Base-by-base conservation (phyloP, 2,797 vertebrate genomes). In the Gallirallus australis region DNA sequence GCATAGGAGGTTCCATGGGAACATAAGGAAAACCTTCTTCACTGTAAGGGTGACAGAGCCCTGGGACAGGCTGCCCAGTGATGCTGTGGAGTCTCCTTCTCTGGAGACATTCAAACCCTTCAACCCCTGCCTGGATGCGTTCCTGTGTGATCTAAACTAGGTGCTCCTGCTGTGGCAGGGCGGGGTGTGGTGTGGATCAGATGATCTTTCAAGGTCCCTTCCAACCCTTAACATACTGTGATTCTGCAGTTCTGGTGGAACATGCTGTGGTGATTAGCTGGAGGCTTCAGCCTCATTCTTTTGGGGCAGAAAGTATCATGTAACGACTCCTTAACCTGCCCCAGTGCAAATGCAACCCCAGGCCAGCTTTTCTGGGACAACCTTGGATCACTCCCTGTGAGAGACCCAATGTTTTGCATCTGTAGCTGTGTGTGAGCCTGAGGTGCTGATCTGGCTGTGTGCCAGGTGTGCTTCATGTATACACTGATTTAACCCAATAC, bases 261-360 rank as follows among this genome's bases (percentile, higher is more conserved):
- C 27, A 7, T 1, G 27, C 21, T 39, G n/a, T 2, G 0, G 37
- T 45, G 16, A n/a, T 65, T 14, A 47, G 25, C 47, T 81, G 57
- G 28, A 61, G 23, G 16, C 23, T 79, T 57, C 39, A 45, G 21
- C 19, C 24, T 76, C 0, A 0, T 42, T 23, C 3, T 59, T 84
- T 59, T 30, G 35, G 15, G 50, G 15, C 24, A 70, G 73, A 85
- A 76, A 66, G 50, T 17, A 31, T 53, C 30, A n/a, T 5, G 12
- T 61, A n/a, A 8, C 33, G 48, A 42, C 17, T 89, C 78, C 54
- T 8, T 64, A 53, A 7, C 28, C n/a, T 60, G 33, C 8, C 15
- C 8, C 45, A 8, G n/a, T 30, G 28, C 42, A 59, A 53, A 33
- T 12, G 15, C 24, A 66, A 48, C 5, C 24, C 15, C 25, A 53